Percentiles rank a stretch among this genome's conserved stretches.
These are phyloP conservation scores for Oithona nana DNA, from an alignment of 2,888 invertebrate species.

Conservation along the genomic window DNA sequence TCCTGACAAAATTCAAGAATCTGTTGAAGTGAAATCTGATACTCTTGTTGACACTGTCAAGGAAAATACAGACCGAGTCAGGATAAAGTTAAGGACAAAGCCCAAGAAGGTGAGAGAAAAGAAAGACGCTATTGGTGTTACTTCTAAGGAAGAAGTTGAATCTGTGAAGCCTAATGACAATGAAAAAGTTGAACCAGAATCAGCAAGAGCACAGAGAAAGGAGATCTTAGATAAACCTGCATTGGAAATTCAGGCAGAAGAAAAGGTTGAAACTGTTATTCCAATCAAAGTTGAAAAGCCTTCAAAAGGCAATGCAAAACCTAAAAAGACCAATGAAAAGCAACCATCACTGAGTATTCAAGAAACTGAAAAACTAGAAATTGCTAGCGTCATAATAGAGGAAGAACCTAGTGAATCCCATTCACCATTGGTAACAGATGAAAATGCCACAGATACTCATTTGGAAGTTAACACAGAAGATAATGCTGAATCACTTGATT, in stretches of 20 bases:
- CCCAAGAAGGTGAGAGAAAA: neutral
- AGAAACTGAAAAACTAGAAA: neutral
- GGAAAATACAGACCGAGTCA: too few species aligned
- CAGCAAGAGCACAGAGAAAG: too few species aligned
- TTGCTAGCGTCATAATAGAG: neutral
- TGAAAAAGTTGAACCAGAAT: neutral
- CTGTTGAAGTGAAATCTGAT: neutral
- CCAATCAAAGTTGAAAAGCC: neutral
- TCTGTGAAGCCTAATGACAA: too few species aligned
- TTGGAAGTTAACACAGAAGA: neutral
- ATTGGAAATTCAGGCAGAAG: neutral
- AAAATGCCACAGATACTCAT: neutral
- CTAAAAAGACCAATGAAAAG: neutral
- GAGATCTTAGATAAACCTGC: too few species aligned
- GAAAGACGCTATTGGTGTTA: neutral
- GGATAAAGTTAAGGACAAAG: too few species aligned
- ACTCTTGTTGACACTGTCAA: too few species aligned
- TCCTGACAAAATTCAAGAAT: neutral
- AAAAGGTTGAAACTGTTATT: neutral
- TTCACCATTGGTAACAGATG: too few species aligned
- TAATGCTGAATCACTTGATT: neutral
- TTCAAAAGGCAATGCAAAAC: neutral
- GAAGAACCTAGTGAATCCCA: too few species aligned
- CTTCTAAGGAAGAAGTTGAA: neutral
- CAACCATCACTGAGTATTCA: neutral